Conservation (phyloP, 1,140 invertebrate species). For the Planococcus citri region DNA sequence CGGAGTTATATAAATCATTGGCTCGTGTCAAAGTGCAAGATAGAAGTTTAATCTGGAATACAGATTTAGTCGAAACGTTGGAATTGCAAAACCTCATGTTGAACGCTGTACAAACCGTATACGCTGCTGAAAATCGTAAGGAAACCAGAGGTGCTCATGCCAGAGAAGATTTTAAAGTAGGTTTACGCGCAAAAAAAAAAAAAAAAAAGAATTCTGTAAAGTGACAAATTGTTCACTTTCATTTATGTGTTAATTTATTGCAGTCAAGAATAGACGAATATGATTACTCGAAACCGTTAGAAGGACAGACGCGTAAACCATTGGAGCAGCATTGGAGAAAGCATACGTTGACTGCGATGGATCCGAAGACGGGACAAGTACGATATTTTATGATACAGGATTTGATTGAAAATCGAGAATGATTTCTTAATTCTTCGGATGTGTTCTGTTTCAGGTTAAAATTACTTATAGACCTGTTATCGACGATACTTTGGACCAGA, state of each 20-base stretch:
- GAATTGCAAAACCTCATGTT: conserved; percentile 95
- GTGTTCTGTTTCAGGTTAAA: conserved; percentile 43
- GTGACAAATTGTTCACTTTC: too few relatives aligned
- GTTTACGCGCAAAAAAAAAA: background rate
- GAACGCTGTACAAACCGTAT: conserved; percentile 85
- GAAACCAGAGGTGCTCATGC: conserved; percentile 98
- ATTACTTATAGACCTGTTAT: conserved; percentile 85
- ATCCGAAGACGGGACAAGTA: conserved; percentile 65
- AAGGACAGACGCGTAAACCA: conserved; percentile 59
- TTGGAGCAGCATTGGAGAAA: conserved; percentile 90
- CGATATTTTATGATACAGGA: too few relatives aligned
- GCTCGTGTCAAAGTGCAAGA: conserved; percentile 54
- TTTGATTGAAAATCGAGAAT: too few relatives aligned
- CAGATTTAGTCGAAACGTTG: conserved; percentile 88
- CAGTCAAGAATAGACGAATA: conserved; percentile 76
- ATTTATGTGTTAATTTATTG: conserved; percentile 15
- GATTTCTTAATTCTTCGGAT: too few relatives aligned
- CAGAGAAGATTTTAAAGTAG: conserved; percentile 83
- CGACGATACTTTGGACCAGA: conserved; percentile 69
- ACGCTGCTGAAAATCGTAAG: conserved; percentile 81
- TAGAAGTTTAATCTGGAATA: conserved; percentile 82
- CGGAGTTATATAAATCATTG: conserved; percentile 46
- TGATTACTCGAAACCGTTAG: conserved; percentile 82
- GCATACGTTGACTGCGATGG: conserved; percentile 70
- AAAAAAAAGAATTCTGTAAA: too few relatives aligned